A percentile compares a stretch with the other conserved stretches of the same genome.
Conservation (phyloP, 1,140 invertebrate genomes). For the Drosophila funebris region DNA sequence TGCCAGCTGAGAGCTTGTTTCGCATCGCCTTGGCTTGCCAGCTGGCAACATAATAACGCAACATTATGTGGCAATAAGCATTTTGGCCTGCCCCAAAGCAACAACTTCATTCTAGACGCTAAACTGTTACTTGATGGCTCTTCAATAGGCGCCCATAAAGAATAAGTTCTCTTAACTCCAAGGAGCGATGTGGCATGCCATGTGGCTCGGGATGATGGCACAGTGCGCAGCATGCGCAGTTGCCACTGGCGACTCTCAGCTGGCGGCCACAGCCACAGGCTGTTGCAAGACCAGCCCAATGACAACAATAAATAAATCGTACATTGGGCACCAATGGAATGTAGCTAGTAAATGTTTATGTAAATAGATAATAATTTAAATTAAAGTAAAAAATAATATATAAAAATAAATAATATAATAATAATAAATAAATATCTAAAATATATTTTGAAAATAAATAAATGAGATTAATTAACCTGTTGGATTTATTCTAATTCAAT, state of each 20-base stretch:
- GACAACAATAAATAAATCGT: conserved; percentile 25
- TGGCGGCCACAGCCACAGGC: conserved; percentile 34
- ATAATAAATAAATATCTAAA: too few relatives aligned
- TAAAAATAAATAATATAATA: too few relatives aligned
- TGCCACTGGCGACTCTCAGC: conserved; percentile 45
- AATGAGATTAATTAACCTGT: too few relatives aligned
- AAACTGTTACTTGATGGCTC: conserved; percentile 40
- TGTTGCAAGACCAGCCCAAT: conserved; percentile 27
- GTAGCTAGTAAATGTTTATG: background rate
- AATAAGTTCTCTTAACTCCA: conserved; percentile 36
- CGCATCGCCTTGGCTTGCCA: background rate
- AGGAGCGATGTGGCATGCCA: background rate
- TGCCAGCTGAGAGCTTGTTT: conserved; percentile 8
- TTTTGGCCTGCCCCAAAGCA: conserved; percentile 1
- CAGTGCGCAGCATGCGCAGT: conserved; percentile 45
- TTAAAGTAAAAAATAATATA: background rate
- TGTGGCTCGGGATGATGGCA: background rate
- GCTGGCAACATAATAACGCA: conserved; percentile 41
- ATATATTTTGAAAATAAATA: too few relatives aligned
- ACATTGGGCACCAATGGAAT: conserved; percentile 18
- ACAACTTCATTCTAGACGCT: conserved; percentile 40
- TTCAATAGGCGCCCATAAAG: conserved; percentile 38
- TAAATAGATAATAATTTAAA: too few relatives aligned
- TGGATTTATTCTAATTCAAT: too few relatives aligned
- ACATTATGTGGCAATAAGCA: conserved; percentile 37